Base-by-base conservation (phyloP, 2,888 invertebrate species). In the Diadegma fenestrale region DNA sequence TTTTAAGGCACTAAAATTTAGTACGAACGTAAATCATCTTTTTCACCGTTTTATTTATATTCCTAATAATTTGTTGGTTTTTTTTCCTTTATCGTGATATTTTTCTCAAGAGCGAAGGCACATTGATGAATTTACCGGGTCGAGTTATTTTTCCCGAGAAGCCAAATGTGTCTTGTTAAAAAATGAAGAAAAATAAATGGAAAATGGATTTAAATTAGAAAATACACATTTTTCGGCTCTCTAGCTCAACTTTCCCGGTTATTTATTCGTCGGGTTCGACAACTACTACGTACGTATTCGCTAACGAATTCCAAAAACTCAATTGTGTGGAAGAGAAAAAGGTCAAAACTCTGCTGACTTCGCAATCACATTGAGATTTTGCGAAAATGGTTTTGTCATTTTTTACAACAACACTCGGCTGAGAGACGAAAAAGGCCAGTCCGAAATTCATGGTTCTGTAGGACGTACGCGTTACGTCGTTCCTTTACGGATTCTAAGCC, bases 1-100 rank as follows among this genome's bases (percentile, higher is more conserved):
- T 45, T 82, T 63, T 48, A 87, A 88, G 87, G 88, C 87, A 87
- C 87, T 84, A 63, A 86, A 79, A 76, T 54, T 73, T 76, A 76
- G 83, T 69, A 71, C 76, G 71, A 79, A 54, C 78, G 83, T 75
- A 66, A 69, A 43, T 33, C 6, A 26, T 26, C 17, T 48, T 26
- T 41, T 63, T 73, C 33, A 71, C 63, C 68, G 73, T 51, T 73
- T 33, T 61, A 45, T 71, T 79, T 54, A 80, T 85, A 73, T 22
- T 78, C 66, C 72, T 61, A 66, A 1, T 54, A 6, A 22, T 19
- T 22, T 7, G 1, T 58, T 26, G 3, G 12, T 58, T 33, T 72
- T 63, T 51, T 61, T 33, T n/a, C 43, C 76, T 71, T 63, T 54
- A n/a, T 58, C 80, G 22, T 63, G 63, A 33, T 30, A 22, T 43